Conservation (phyloP, 2,797 vertebrate genomes). For the Lycodopsis pacificus region DNA sequence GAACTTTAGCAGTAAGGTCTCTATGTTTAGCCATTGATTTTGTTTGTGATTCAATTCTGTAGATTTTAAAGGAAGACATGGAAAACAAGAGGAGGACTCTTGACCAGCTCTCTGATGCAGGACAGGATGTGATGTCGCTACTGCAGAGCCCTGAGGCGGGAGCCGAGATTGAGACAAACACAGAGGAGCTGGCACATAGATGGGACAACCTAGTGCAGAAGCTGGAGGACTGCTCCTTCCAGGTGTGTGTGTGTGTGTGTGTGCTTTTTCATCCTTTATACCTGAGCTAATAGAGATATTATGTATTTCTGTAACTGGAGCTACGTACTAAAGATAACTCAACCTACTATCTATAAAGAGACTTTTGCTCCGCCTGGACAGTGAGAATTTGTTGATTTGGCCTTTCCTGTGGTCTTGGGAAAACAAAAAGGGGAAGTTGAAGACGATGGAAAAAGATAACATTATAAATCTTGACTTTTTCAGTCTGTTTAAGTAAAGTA, state of each 20-base stretch:
- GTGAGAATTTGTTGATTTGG: background rate
- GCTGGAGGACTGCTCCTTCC: constrained; percentile 94
- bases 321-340: background rate
- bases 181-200: constrained; percentile 92
- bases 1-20: background rate
- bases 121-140: constrained; percentile 90
- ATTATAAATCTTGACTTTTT: background rate
- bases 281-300: background rate
- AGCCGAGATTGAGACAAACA: constrained; percentile 86
- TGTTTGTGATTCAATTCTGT: background rate
- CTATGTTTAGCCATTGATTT: background rate
- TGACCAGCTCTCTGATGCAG: constrained; percentile 91
- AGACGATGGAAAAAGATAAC: background rate
- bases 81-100: constrained; percentile 91
- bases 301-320: background rate
- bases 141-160: constrained; percentile 85
- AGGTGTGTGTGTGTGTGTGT: constrained; percentile 81
- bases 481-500: background rate
- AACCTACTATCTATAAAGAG: background rate
- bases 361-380: too few species aligned
- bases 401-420: background rate
- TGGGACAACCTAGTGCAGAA: constrained; percentile 97
- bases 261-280: background rate
- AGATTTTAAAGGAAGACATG: constrained; percentile 91
- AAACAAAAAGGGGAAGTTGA: background rate